Percentiles rank a stretch among this genome's conserved stretches.
Conservation (phyloP, 1,140 invertebrate species). For the Muscidifurax raptorellus region DNA sequence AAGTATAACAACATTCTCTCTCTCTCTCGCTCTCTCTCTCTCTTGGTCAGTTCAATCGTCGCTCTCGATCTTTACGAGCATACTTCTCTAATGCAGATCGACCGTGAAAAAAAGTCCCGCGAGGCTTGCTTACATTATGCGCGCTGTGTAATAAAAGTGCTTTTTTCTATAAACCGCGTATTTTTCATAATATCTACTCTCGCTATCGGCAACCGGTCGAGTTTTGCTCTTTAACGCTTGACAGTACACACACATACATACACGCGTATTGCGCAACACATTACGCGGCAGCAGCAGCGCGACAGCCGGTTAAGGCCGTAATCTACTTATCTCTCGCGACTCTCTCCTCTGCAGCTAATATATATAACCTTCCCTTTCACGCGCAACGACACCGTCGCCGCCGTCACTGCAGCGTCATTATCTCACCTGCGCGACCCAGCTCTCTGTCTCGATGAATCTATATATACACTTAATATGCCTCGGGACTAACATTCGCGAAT, state of each 20-base stretch:
- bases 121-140: too few relatives aligned
- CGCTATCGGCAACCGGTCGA: not conserved
- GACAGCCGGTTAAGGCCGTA: not conserved
- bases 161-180: too few relatives aligned
- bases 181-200: too few relatives aligned
- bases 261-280: not conserved
- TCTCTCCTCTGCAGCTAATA: not conserved
- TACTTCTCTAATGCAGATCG: not conserved
- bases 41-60: constrained; percentile 11
- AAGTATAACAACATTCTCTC: not conserved
- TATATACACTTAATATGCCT: too few relatives aligned
- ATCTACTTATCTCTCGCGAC: constrained; percentile 8
- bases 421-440: constrained; percentile 33
- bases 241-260: not conserved
- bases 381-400: constrained; percentile 2
- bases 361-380: constrained; percentile 30
- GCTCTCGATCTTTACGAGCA: constrained; percentile 22
- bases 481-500: not conserved
- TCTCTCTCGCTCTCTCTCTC: too few relatives aligned
- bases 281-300: not conserved
- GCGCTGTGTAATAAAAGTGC: too few relatives aligned
- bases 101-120: too few relatives aligned
- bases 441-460: too few relatives aligned
- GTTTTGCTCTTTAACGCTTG: not conserved
- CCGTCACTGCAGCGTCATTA: not conserved